Evolutionary conservation across 2,797 vertebrate genomes (phyloP), one percentile per base, ranked within the genome.

Genomic region (Anguilla megastoma): DNA sequence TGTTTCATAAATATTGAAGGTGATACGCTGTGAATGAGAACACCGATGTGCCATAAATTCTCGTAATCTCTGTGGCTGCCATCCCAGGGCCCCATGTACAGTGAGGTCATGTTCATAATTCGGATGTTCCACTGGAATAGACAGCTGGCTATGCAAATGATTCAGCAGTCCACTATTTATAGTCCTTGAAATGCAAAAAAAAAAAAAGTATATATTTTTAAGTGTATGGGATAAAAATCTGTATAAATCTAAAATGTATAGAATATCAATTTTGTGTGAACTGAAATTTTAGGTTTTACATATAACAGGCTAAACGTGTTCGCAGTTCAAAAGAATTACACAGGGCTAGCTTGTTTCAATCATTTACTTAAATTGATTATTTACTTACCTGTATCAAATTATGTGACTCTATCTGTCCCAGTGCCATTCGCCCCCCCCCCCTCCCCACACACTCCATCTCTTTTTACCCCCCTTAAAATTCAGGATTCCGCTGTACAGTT

Each of bases 11-110:
- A 66, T 66, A 66, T 66, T 66, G 8, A 66, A 7, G 5, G 21
- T 24, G 24, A 66, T 8, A 8, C 21, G 2, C 63, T 66, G 63
- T 66, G 24, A 66, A 66, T 66, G 21, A 63, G 56, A 12, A 18
- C 56, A 58, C 16, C 18, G 4, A 18, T 63, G 3, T 63, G 50
- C 54, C 84, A 58, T 60, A 85, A 85, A 85, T 85, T 85, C 27
- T 85, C 24, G 1, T 1, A 60, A 60, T 85, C 52, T 5, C n/a
- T 60, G 84, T 54, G 50, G 84, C 54, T n/a, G 52, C 4, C 10
- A 24, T n/a, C 27, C 52, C 52, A 85, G 50, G 83, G 83, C 83
- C 83, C 56, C 83, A 85, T 50, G 24, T 54, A 84, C 48, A n/a
- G 6, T 58, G 52, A 85, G 21, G 50, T 58, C 84, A n/a, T 66